Evolutionary conservation across 2,113 vertebrate genomes (phyloP).

Genomic region (Pholis gunnellus): DNA sequence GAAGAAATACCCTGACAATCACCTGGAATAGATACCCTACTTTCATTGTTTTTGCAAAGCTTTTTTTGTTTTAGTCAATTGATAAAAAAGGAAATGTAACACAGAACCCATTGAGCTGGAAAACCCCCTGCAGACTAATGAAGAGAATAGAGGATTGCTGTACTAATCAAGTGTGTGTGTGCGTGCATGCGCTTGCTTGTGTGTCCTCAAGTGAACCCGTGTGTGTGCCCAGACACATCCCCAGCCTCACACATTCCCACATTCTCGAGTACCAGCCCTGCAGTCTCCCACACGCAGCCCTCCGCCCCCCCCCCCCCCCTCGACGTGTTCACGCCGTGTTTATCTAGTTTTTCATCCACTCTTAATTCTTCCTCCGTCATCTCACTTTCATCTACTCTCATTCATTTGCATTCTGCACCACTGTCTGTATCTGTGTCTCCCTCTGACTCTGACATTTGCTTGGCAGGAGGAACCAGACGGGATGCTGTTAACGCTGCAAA

Average conservation of each 20-base stretch:
- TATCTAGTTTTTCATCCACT: slow-evolving; percentile 43
- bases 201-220: slow-evolving; percentile 70
- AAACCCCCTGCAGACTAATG: slow-evolving; percentile 62
- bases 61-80: slow-evolving; percentile 39
- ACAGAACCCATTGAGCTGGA: slow-evolving; percentile 58
- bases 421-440: slow-evolving; percentile 49
- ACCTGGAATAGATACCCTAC: slow-evolving; percentile 47
- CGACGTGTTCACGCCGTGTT: slow-evolving; percentile 10
- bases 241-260: slow-evolving; percentile 50
- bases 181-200: slow-evolving; percentile 33
- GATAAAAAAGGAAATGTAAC: slow-evolving; percentile 42
- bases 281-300: slow-evolving; percentile 10
- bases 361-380: slow-evolving; percentile 20
- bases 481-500: slow-evolving; percentile 71
- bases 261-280: slow-evolving; percentile 62
- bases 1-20: slow-evolving; percentile 48
- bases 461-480: slow-evolving; percentile 60
- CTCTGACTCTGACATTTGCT: slow-evolving; percentile 64
- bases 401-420: slow-evolving; percentile 69
- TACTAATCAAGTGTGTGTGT: slow-evolving; percentile 53
- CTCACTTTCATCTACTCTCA: slow-evolving; percentile 38
- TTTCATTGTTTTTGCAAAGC: slow-evolving; percentile 51
- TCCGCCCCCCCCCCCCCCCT: slow-evolving; percentile 38
- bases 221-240: slow-evolving; percentile 57
- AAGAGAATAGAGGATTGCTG: slow-evolving; percentile 53